These are phyloP conservation scores for Australoheros facetus DNA, from an alignment of 2,797 vertebrate species.

Conservation along the genomic window DNA sequence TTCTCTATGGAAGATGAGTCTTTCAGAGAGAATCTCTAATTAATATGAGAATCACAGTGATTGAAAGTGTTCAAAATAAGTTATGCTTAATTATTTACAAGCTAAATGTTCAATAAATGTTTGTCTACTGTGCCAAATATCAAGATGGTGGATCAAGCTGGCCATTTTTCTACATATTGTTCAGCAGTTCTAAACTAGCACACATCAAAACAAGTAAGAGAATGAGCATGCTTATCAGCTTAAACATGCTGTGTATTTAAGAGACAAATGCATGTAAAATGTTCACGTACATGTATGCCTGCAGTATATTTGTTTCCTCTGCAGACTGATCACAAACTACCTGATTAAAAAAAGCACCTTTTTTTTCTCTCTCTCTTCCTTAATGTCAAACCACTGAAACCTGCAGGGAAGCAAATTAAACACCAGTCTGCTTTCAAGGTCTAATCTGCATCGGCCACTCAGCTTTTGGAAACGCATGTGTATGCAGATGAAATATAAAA, in stretches of 20 bases:
- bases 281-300: neutral
- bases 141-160: neutral
- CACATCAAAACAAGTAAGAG: neutral
- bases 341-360: neutral
- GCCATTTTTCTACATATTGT: neutral
- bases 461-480: neutral
- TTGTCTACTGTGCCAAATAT: neutral
- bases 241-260: neutral
- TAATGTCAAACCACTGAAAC: constrained; percentile 16
- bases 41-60: constrained; percentile 20
- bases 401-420: constrained; percentile 11
- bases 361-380: neutral
- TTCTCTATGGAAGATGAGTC: neutral
- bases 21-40: neutral
- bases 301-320: neutral
- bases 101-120: neutral
- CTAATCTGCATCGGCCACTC: neutral
- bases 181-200: constrained; percentile 7
- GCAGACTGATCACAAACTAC: neutral
- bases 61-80: constrained; percentile 32
- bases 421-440: neutral
- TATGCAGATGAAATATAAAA: neutral
- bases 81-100: neutral
- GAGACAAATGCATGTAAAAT: neutral
- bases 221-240: constrained; percentile 6